A percentile compares a stretch with the other conserved stretches of the same genome.
phyloP scores from a whole-genome alignment of 2,888 invertebrate genomes.

The Sesia apiformis region DNA sequence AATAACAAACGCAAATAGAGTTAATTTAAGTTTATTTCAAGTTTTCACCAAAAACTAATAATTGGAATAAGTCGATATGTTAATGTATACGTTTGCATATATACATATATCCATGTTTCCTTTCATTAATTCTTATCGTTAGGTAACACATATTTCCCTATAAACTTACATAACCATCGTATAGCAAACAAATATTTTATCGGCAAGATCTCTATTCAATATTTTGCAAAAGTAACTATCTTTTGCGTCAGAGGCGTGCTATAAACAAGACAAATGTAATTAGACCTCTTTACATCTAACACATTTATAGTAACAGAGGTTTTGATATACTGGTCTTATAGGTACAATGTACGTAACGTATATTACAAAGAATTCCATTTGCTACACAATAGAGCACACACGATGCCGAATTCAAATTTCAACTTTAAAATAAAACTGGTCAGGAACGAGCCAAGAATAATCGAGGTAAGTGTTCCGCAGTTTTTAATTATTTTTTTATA shows the following conservation, averaged over 20 bases:
- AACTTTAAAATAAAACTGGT: constrained; percentile 26
- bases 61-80: too few relatives aligned
- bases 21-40: too few relatives aligned
- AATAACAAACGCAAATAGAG: too few relatives aligned
- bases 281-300: background rate
- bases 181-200: constrained; percentile 26
- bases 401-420: constrained; percentile 66
- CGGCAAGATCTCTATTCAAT: constrained; percentile 33
- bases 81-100: too few relatives aligned
- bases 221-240: constrained; percentile 37
- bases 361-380: constrained; percentile 60
- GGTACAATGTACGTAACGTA: background rate
- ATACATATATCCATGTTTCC: too few relatives aligned
- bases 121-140: constrained; percentile 9
- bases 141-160: constrained; percentile 15
- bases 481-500: background rate
- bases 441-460: background rate
- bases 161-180: constrained; percentile 32
- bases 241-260: constrained; percentile 19
- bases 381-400: constrained; percentile 67
- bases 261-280: constrained; percentile 5
- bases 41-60: too few relatives aligned
- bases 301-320: background rate
- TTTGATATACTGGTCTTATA: background rate
- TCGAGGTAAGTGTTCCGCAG: background rate